Conservation (phyloP, 2,797 vertebrate genomes). For the Acrossocheilus fasciatus region DNA sequence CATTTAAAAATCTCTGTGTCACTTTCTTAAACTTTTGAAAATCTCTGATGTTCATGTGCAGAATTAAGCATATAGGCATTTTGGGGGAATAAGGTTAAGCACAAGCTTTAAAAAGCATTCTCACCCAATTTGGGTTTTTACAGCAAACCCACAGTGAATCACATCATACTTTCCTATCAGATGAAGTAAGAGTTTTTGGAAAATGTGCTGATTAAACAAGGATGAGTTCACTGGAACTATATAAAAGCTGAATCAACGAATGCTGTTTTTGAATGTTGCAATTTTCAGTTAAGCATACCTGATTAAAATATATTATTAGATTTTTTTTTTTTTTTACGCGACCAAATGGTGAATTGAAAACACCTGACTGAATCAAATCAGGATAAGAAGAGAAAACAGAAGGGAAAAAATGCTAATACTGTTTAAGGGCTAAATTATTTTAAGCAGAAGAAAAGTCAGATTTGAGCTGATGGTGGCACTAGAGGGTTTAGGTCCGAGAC, state of each 20-base stretch:
- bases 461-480: constrained; percentile 9
- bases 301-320: not conserved
- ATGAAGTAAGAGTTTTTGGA: constrained; percentile 22
- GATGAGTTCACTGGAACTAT: not conserved
- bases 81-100: not conserved
- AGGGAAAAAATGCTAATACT: not conserved
- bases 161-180: constrained; percentile 19
- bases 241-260: not conserved
- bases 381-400: not conserved
- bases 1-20: not conserved
- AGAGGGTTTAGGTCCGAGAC: not conserved
- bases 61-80: not conserved
- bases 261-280: not conserved
- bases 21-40: not conserved
- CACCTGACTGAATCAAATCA: not conserved
- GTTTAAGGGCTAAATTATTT: not conserved
- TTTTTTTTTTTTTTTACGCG: not conserved
- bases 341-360: not conserved
- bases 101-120: not conserved
- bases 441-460: not conserved
- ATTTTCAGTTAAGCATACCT: not conserved
- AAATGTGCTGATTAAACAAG: constrained; percentile 1
- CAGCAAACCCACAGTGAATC: constrained; percentile 25
- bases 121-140: constrained; percentile 3
- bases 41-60: not conserved